Percentiles rank a stretch among this genome's conserved stretches.
Evolutionary conservation across 2,888 invertebrate genomes (phyloP).

Genomic region (Barypeithes pellucidus): DNA sequence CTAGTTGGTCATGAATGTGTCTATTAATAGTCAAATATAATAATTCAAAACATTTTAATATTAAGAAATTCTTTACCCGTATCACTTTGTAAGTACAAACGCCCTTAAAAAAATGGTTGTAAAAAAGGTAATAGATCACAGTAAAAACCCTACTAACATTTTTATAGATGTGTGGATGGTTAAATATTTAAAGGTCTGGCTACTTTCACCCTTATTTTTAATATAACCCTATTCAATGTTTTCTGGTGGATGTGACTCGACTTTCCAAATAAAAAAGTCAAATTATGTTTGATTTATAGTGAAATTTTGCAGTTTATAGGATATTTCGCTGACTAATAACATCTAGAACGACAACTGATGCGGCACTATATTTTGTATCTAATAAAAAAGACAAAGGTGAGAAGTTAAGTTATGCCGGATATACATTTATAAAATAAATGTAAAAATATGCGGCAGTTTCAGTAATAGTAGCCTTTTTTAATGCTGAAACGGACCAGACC

Average conservation of each 20-base stretch:
- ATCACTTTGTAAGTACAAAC: not conserved
- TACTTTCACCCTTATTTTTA: conserved; percentile 1
- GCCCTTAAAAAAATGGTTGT: not conserved
- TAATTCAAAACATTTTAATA: no score
- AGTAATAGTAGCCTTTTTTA: no score
- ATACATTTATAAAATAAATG: not conserved
- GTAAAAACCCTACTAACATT: not conserved
- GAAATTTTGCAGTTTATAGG: conserved; percentile 18
- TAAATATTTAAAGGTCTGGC: not conserved
- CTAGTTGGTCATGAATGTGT: no score
- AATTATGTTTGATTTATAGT: conserved; percentile 34
- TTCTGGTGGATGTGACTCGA: conserved; percentile 19
- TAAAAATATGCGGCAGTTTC: not conserved
- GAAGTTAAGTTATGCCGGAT: not conserved
- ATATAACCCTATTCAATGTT: conserved; percentile 17
- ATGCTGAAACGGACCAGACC: no score
- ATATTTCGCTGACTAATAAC: conserved; percentile 21
- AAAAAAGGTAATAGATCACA: no score
- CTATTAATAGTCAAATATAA: no score
- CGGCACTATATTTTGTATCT: not conserved
- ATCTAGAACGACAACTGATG: conserved; percentile 19
- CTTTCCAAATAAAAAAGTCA: conserved; percentile 28
- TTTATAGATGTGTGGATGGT: not conserved
- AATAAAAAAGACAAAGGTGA: not conserved
- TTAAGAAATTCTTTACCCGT: not conserved